Conservation (phyloP, 1,140 invertebrate genomes). For the Leptopilina clavipes region DNA sequence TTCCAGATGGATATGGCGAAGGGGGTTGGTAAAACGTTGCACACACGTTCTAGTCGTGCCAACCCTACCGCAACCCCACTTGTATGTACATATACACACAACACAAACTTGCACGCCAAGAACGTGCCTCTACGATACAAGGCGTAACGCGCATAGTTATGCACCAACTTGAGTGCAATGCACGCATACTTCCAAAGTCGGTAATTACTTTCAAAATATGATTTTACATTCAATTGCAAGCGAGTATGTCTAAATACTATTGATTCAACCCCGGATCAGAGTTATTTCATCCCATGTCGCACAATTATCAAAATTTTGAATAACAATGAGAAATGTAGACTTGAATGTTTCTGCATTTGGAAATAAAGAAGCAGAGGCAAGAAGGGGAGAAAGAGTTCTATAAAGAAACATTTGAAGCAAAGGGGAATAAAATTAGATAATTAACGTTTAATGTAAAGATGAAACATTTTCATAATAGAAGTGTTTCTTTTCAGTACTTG, state of each 20-base stretch:
- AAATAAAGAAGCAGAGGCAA: too few species aligned
- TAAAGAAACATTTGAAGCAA: too few species aligned
- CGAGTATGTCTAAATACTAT: not conserved
- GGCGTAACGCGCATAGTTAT: constrained; percentile 9
- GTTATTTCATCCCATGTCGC: too few species aligned
- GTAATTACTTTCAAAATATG: constrained; percentile 18
- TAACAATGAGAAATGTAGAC: too few species aligned
- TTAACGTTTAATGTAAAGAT: too few species aligned
- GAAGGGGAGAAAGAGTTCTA: too few species aligned
- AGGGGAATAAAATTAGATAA: too few species aligned
- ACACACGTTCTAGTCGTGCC: constrained; percentile 50
- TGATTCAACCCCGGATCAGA: not conserved
- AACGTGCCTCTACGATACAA: constrained; percentile 4
- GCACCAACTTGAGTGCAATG: not conserved
- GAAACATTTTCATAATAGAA: too few species aligned
- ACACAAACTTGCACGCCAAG: constrained; percentile 1
- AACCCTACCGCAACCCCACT: constrained; percentile 43
- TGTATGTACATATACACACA: not conserved
- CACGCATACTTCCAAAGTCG: not conserved
- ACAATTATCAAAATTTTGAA: too few species aligned
- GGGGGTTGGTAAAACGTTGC: constrained; percentile 53
- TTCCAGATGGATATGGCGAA: constrained; percentile 57
- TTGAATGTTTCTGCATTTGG: too few species aligned
- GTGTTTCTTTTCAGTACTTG: too few species aligned
- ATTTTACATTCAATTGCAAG: constrained; percentile 11